Conservation (phyloP, 2,888 invertebrate species). For the Caenorhabditis sp. region DNA sequence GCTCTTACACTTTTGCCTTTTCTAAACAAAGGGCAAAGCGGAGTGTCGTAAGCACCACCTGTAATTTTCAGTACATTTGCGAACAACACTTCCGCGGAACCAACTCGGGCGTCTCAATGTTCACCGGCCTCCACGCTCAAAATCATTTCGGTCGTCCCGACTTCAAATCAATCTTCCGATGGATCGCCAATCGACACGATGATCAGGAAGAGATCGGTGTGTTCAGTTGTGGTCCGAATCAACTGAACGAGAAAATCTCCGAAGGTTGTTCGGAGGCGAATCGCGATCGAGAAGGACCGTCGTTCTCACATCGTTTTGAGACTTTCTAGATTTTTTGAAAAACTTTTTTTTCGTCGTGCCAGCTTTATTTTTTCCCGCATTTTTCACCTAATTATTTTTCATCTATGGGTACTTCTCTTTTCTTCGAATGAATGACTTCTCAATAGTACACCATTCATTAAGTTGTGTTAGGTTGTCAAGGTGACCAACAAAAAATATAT, state of each 20-base stretch:
- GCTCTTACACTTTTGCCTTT: no score
- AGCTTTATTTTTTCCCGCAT: background rate
- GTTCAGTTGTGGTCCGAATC: constrained; percentile 96
- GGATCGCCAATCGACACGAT: constrained; percentile 91
- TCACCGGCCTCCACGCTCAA: constrained; percentile 77
- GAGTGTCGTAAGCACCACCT: no score
- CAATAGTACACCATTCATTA: background rate
- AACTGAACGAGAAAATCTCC: constrained; percentile 94
- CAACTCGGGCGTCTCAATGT: constrained; percentile 79
- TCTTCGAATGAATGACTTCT: constrained; percentile 1
- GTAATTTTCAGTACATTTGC: constrained; percentile 92
- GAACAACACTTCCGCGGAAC: constrained; percentile 96
- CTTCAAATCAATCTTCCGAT: constrained; percentile 93
- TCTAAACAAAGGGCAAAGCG: no score
- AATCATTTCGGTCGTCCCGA: constrained; percentile 96
- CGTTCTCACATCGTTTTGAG: constrained; percentile 68
- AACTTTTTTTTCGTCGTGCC: background rate
- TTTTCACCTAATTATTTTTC: background rate
- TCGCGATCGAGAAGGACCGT: constrained; percentile 74
- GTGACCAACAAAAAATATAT: constrained; percentile 16
- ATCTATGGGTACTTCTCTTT: background rate
- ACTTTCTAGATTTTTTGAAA: constrained; percentile 59
- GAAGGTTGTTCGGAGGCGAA: constrained; percentile 96
- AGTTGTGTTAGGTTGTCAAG: constrained; percentile 15
- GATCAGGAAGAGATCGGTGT: constrained; percentile 84